Conservation (phyloP, 2,797 vertebrate genomes). For the Mastacembelus armatus region DNA sequence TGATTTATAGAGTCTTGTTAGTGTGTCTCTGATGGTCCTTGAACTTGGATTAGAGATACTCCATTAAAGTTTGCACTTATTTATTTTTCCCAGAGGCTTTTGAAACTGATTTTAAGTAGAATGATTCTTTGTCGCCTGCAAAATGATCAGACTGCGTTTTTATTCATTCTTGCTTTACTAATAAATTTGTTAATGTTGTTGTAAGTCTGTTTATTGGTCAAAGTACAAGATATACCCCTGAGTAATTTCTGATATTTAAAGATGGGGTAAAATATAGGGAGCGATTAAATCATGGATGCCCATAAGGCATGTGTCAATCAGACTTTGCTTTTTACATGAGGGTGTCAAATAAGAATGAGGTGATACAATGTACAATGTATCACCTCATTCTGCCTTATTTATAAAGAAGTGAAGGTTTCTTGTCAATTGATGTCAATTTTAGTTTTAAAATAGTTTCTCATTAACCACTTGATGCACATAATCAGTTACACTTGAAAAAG, state of each 20-base stretch:
- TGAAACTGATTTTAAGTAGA: constrained; percentile 26
- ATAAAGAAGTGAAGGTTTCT: too few species aligned
- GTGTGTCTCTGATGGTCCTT: constrained; percentile 36
- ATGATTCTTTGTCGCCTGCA: background rate
- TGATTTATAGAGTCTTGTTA: constrained; percentile 43
- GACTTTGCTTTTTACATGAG: background rate
- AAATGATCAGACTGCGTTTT: background rate
- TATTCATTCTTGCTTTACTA: background rate
- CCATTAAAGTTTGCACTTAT: constrained; percentile 16
- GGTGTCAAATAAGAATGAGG: background rate
- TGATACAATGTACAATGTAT: too few species aligned
- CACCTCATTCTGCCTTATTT: too few species aligned
- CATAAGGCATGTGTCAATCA: background rate
- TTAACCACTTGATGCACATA: too few species aligned
- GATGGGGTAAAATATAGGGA: background rate
- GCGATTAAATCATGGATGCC: background rate
- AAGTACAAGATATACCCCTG: background rate
- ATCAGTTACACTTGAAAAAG: too few species aligned
- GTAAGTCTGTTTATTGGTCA: too few species aligned
- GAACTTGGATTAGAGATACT: constrained; percentile 33
- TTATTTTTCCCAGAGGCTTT: constrained; percentile 20
- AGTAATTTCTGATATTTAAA: background rate
- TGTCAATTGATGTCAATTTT: too few species aligned
- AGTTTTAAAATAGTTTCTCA: too few species aligned
- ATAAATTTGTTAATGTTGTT: too few species aligned